These are phyloP conservation scores for Hirudinaria manillensis DNA, from an alignment of 2,888 invertebrate genomes.

Conservation along the genomic window DNA sequence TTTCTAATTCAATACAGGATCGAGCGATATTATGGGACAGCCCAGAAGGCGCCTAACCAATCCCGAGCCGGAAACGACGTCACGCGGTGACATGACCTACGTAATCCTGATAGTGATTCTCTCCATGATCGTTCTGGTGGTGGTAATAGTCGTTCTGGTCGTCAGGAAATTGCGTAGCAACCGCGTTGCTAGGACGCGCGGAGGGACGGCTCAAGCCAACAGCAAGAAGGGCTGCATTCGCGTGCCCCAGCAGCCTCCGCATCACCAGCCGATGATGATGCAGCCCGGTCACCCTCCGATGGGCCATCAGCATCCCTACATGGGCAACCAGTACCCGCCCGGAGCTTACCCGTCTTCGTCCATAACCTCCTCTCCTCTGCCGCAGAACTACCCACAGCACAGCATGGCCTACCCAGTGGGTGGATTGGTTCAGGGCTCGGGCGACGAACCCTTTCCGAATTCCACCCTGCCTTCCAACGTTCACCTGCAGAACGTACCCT, in stretches of 20 bases:
- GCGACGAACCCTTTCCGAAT: background rate
- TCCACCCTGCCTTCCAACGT: slow-evolving; percentile 12
- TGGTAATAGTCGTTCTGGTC: slow-evolving; percentile 20
- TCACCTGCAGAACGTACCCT: slow-evolving; percentile 1
- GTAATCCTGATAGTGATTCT: slow-evolving; percentile 12
- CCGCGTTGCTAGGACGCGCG: background rate
- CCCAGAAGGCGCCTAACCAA: background rate
- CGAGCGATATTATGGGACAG: background rate
- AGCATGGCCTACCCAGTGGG: background rate
- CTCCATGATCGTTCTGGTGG: background rate
- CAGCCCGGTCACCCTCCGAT: background rate
- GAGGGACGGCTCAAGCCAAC: background rate
- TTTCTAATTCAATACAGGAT: background rate
- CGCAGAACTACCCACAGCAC: background rate
- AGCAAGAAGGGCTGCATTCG: slow-evolving; percentile 8
- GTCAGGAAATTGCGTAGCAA: slow-evolving; percentile 9
- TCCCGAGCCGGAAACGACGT: background rate
- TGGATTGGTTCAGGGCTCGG: background rate
- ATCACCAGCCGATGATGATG: background rate
- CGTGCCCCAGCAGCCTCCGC: slow-evolving; percentile 12
- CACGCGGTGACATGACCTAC: background rate
- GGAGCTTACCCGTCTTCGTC: background rate
- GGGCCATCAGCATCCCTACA: background rate
- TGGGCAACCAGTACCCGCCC: slow-evolving; percentile 5
- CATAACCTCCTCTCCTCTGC: background rate